Evolutionary conservation across 2,113 vertebrate species (phyloP).

Genomic region (Malurus alboscapulatus): DNA sequence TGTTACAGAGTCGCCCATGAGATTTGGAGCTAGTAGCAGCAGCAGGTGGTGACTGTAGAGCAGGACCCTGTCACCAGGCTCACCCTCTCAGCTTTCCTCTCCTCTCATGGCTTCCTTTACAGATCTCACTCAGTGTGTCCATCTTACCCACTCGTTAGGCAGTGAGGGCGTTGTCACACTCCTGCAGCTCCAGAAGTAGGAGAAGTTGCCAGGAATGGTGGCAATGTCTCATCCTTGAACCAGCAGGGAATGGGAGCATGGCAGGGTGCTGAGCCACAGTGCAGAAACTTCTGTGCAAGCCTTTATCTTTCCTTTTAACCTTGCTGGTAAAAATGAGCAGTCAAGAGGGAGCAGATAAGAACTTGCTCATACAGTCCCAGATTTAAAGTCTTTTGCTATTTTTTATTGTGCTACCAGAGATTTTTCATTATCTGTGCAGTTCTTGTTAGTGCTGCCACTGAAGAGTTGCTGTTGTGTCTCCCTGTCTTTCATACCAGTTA

Average conservation of each 20-base stretch:
- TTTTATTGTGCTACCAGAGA: neutral
- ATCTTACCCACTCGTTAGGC: accelerated
- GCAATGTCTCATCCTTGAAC: neutral
- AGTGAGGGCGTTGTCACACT: neutral
- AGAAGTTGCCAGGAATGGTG: neutral
- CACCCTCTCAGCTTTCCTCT: neutral
- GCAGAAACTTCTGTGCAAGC: neutral
- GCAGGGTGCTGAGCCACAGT: neutral
- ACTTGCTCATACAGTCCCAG: neutral
- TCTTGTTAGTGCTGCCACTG: neutral
- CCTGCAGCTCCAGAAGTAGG: neutral
- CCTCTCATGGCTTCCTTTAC: neutral
- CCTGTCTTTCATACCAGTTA: conserved; percentile 67
- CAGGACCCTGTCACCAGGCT: neutral
- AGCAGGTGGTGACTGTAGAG: accelerated
- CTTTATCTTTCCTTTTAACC: neutral
- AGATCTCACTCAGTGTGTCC: neutral
- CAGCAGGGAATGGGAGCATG: neutral
- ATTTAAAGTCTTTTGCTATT: neutral
- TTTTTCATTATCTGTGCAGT: neutral
- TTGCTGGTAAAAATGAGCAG: neutral
- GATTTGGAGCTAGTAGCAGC: neutral
- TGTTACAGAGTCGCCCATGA: neutral
- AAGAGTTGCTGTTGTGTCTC: neutral
- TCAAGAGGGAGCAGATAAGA: neutral